Evolutionary conservation across 1,140 invertebrate genomes (phyloP).

Genomic region (Drosophila lacertosa): DNA sequence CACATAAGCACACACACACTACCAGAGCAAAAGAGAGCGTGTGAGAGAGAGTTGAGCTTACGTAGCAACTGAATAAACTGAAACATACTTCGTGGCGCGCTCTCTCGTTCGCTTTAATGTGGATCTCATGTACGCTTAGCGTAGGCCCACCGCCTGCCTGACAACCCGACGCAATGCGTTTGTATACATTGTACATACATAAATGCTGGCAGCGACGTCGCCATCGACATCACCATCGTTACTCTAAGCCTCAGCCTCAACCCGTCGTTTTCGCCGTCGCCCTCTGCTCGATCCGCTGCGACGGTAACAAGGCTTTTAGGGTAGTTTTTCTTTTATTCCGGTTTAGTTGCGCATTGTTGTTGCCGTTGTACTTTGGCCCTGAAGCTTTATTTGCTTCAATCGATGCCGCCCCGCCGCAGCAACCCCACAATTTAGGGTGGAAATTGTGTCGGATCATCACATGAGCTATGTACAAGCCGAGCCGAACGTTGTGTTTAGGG

Average conservation of each 20-base stretch:
- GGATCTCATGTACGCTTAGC: constrained; percentile 51
- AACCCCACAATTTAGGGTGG: constrained; percentile 65
- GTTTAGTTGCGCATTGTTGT: constrained; percentile 23
- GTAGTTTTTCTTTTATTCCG: constrained; percentile 54
- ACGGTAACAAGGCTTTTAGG: constrained; percentile 45
- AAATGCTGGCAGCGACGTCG: constrained; percentile 4
- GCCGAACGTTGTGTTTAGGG: constrained; percentile 62
- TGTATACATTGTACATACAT: constrained; percentile 15
- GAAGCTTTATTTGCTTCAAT: constrained; percentile 79
- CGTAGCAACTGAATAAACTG: constrained; percentile 59
- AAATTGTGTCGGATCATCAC: constrained; percentile 57
- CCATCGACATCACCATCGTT: constrained; percentile 6
- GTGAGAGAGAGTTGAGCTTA: constrained; percentile 23
- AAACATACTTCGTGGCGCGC: constrained; percentile 69
- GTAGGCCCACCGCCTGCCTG: constrained; percentile 10
- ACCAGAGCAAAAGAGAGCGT: not conserved
- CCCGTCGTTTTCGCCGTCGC: not conserved
- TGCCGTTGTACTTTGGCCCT: constrained; percentile 64
- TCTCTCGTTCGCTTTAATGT: constrained; percentile 26
- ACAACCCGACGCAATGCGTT: constrained; percentile 4
- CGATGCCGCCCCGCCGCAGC: constrained; percentile 59
- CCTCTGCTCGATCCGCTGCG: constrained; percentile 40
- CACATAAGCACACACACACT: not conserved
- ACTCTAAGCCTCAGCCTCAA: constrained; percentile 17
- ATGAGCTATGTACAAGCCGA: constrained; percentile 17